Evolutionary conservation across 2,888 invertebrate genomes (phyloP).

Genomic region (Lasioglossum morio): DNA sequence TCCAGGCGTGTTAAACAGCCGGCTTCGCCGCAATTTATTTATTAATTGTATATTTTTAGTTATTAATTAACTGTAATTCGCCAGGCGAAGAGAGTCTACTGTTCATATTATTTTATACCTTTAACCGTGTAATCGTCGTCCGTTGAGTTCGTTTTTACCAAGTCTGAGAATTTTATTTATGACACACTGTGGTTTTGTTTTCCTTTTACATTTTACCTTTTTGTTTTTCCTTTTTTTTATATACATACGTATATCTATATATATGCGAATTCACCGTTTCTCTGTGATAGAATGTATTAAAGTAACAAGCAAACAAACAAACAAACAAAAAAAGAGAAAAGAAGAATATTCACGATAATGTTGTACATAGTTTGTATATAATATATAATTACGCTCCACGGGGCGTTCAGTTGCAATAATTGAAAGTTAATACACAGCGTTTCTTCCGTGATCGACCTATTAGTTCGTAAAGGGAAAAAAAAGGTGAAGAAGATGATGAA

Average conservation of each 20-base stretch:
- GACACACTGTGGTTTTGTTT: slow-evolving; percentile 9
- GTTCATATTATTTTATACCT: slow-evolving; percentile 22
- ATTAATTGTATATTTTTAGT: slow-evolving; percentile 1
- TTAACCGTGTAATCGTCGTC: background rate
- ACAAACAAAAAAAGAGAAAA: slow-evolving; percentile 3
- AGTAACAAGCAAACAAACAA: slow-evolving; percentile 4
- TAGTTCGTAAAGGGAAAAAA: slow-evolving; percentile 30
- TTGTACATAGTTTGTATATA: slow-evolving; percentile 69
- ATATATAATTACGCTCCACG: slow-evolving; percentile 31
- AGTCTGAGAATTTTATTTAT: slow-evolving; percentile 16
- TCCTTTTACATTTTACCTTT: background rate
- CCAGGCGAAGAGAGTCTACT: background rate
- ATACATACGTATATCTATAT: background rate
- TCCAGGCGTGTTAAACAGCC: slow-evolving; percentile 5
- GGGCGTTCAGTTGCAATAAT: slow-evolving; percentile 52
- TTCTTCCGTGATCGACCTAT: slow-evolving; percentile 40
- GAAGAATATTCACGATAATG: slow-evolving; percentile 19
- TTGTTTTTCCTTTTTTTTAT: background rate
- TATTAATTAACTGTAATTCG: slow-evolving; percentile 20
- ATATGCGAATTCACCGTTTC: slow-evolving; percentile 38
- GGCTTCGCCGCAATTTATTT: slow-evolving; percentile 11
- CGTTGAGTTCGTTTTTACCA: slow-evolving; percentile 27
- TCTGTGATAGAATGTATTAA: slow-evolving; percentile 49
- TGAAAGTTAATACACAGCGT: slow-evolving; percentile 42
- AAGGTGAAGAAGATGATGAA: background rate